These are phyloP conservation scores for Camponotus pennsylvanicus DNA, from an alignment of 1,140 invertebrate species.

Conservation along the genomic window DNA sequence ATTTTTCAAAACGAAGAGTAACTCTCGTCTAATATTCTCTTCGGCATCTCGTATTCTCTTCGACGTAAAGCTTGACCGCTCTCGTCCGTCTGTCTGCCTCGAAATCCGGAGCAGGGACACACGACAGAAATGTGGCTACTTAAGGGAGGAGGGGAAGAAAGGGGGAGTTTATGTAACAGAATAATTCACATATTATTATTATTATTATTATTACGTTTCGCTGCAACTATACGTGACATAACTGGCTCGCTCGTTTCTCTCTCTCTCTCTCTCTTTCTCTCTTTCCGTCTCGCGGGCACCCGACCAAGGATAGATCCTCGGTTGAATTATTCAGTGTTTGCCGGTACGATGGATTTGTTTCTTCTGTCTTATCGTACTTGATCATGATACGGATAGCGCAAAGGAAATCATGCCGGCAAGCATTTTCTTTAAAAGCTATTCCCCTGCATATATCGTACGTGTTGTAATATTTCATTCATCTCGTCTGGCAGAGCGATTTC, in stretches of 20 bases:
- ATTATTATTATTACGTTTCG: constrained; percentile 40
- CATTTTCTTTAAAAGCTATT: constrained; percentile 29
- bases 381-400: constrained; percentile 36
- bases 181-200: constrained; percentile 68
- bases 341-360: constrained; percentile 71
- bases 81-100: constrained; percentile 14
- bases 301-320: constrained; percentile 76
- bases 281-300: constrained; percentile 47
- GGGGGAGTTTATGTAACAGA: constrained; percentile 63
- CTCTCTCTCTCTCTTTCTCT: constrained; percentile 1
- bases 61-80: neutral
- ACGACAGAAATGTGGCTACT: constrained; percentile 42
- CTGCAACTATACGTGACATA: constrained; percentile 75
- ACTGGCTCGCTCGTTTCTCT: constrained; percentile 59
- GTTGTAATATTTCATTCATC: constrained; percentile 36
- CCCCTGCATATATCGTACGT: constrained; percentile 9
- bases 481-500: neutral
- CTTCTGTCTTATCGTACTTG: constrained; percentile 25
- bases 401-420: constrained; percentile 16
- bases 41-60: neutral
- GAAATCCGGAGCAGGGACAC: constrained; percentile 49
- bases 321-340: constrained; percentile 81
- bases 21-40: neutral
- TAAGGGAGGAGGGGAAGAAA: no score
- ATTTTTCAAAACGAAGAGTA: neutral